Conservation (phyloP, 2,113 vertebrate genomes). For the Okapia johnstoni region DNA sequence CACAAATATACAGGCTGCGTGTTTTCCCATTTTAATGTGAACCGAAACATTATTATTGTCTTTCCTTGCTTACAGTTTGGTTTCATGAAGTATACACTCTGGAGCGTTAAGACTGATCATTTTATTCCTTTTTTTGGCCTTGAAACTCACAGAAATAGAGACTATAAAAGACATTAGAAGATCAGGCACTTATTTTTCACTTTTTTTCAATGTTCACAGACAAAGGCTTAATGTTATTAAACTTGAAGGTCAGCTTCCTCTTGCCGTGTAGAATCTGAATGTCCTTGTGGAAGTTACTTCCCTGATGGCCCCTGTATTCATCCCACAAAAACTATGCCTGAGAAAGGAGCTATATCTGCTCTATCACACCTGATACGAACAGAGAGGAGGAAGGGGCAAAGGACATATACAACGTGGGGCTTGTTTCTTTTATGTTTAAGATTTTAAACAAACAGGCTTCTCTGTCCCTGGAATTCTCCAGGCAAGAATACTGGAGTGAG, state of each 20-base stretch:
- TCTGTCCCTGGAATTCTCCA: background rate
- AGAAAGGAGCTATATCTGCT: background rate
- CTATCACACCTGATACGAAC: background rate
- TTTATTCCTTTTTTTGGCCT: slow-evolving; percentile 45
- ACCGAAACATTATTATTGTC: slow-evolving; percentile 12
- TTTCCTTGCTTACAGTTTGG: background rate
- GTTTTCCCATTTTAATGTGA: slow-evolving; percentile 9
- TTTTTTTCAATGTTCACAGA: background rate
- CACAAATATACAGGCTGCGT: background rate
- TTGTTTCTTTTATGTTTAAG: background rate
- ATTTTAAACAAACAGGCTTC: background rate
- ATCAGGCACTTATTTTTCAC: background rate
- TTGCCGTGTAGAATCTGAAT: background rate
- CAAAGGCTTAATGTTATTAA: background rate
- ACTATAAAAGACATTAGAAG: background rate
- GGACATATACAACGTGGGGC: background rate
- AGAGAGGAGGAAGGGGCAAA: background rate
- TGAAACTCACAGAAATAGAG: background rate
- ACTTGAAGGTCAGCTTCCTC: background rate
- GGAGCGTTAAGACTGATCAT: slow-evolving; percentile 7
- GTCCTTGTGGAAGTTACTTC: background rate
- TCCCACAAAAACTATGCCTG: background rate
- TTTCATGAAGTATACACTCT: slow-evolving; percentile 14
- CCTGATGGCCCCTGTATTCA: background rate
- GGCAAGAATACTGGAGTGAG: background rate